phyloP scores from a whole-genome alignment of 2,797 vertebrate genomes.

The Coregonus suidteri region DNA sequence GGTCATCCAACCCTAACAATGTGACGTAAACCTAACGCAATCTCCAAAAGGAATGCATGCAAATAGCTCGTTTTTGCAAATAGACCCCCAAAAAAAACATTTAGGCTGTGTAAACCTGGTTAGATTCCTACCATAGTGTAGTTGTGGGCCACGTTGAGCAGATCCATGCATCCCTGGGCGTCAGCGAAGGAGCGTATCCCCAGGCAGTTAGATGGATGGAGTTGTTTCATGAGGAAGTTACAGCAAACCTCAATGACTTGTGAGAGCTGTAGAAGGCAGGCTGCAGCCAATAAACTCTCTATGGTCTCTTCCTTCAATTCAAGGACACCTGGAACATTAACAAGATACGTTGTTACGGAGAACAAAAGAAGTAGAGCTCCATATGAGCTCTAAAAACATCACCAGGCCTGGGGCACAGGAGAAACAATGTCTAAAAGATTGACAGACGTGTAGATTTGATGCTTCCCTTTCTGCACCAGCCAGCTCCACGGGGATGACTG shows the following conservation, averaged over 20 bases:
- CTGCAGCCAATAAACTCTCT: conserved; percentile 92
- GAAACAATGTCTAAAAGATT: conserved; percentile 38
- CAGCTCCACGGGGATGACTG: no score
- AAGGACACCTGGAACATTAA: conserved; percentile 82
- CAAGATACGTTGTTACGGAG: conserved; percentile 27
- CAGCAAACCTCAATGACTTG: conserved; percentile 98
- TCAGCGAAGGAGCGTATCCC: conserved; percentile 98
- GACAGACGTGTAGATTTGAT: no score
- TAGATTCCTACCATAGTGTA: conserved; percentile 89
- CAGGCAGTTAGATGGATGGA: conserved; percentile 97
- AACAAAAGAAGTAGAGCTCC: conserved; percentile 8
- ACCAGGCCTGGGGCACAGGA: conserved; percentile 19
- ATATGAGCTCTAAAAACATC: no score
- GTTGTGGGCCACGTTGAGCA: conserved; percentile 91
- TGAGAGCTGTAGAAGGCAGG: conserved; percentile 95
- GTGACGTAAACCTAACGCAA: no score
- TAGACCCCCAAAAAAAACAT: no score
- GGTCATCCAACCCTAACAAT: no score
- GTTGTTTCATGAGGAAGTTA: conserved; percentile 96
- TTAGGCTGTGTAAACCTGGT: neutral
- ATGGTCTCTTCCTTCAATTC: conserved; percentile 97
- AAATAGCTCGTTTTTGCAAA: no score
- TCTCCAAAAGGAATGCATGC: no score
- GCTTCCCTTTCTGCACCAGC: no score
- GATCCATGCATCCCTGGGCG: conserved; percentile 91